A percentile compares a stretch with the other conserved stretches of the same genome.
Evolutionary conservation across 2,113 vertebrate species (phyloP).

Genomic region (Falcunculus frontatus): DNA sequence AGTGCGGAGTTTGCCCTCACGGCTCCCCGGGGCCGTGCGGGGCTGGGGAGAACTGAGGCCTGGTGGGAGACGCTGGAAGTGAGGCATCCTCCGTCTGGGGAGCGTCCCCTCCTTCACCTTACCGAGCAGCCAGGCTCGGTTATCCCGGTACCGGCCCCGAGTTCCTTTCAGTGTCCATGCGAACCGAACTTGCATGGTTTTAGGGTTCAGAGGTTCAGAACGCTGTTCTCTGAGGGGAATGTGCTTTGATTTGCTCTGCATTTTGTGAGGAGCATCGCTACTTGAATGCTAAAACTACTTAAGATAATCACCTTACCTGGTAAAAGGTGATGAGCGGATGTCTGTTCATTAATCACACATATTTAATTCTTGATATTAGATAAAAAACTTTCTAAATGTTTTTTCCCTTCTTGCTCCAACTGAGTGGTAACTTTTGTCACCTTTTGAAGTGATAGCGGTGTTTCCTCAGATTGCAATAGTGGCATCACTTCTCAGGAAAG

Average conservation of each 20-base stretch:
- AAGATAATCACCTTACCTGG: background rate
- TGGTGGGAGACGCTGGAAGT: accelerated
- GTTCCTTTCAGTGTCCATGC: accelerated
- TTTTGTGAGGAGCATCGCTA: background rate
- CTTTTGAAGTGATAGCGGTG: background rate
- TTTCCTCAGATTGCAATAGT: background rate
- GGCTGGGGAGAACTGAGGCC: background rate
- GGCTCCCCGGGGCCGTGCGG: background rate
- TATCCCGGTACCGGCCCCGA: accelerated
- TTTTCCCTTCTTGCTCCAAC: background rate
- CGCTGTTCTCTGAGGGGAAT: accelerated
- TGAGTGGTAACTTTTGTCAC: background rate
- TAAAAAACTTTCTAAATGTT: background rate
- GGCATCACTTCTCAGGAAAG: background rate
- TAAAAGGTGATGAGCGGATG: background rate
- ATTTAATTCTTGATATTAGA: background rate
- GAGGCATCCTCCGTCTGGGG: background rate
- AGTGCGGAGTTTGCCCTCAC: no score
- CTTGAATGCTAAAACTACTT: background rate
- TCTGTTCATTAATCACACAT: background rate
- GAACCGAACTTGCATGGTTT: no score
- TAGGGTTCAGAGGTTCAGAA: background rate
- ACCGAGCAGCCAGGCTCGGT: accelerated
- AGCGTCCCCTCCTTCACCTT: accelerated
- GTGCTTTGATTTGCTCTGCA: background rate